These are phyloP conservation scores for Sarotherodon lohbergeri DNA, from an alignment of 2,113 vertebrate genomes.

Conservation along the genomic window DNA sequence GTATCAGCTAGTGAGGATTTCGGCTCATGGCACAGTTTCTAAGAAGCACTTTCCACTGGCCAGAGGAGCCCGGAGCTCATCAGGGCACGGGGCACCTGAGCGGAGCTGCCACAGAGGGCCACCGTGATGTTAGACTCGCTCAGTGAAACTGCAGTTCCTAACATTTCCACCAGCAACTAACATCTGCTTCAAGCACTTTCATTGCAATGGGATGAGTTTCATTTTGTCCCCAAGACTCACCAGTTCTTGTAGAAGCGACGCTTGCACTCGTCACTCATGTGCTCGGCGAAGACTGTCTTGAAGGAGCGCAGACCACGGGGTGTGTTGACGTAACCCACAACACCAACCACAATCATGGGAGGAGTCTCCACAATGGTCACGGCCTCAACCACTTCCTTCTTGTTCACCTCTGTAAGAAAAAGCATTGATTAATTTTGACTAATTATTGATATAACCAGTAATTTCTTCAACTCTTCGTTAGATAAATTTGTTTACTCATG, in stretches of 20 bases:
- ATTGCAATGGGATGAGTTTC: accelerated
- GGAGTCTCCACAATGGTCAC: constrained; percentile 94
- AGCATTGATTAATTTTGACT: accelerated
- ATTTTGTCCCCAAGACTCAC: constrained; percentile 59
- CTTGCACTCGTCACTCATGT: constrained; percentile 96
- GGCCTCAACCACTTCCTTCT: constrained; percentile 96
- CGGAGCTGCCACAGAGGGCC: constrained; percentile 82
- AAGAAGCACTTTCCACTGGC: constrained; percentile 88
- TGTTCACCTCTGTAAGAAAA: constrained; percentile 87
- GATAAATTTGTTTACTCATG: accelerated
- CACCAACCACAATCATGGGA: constrained; percentile 93
- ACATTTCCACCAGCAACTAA: constrained; percentile 39
- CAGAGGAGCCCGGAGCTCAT: constrained; percentile 98
- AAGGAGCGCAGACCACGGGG: constrained; percentile 91
- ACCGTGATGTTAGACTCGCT: constrained; percentile 60
- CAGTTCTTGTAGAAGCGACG: constrained; percentile 99
- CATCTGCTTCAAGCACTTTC: background rate
- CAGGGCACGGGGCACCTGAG: constrained; percentile 83
- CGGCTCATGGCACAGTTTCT: constrained; percentile 91
- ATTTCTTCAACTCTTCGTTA: accelerated
- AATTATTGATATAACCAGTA: background rate
- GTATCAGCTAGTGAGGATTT: constrained; percentile 18
- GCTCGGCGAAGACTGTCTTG: constrained; percentile 95
- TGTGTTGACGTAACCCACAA: constrained; percentile 89
- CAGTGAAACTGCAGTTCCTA: constrained; percentile 3